Conservation (phyloP, 2,113 vertebrate genomes). For the Ochotona princeps region DNA sequence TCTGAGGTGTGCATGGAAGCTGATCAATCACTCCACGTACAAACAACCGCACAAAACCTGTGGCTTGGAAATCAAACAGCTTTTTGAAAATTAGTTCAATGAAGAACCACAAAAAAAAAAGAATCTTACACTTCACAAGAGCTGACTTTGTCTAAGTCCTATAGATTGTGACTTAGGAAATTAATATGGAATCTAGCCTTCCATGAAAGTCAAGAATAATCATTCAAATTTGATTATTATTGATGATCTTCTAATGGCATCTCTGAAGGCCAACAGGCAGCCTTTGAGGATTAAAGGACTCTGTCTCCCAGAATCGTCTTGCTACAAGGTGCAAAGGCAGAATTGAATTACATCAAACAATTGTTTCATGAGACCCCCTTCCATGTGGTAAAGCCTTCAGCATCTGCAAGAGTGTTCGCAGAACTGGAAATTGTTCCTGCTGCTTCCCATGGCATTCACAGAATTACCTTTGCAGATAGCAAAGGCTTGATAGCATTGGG, state of each 20-base stretch:
- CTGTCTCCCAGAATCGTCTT: neutral
- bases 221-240: slow-evolving; percentile 39
- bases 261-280: neutral
- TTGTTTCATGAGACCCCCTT: neutral
- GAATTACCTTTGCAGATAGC: neutral
- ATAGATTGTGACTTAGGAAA: slow-evolving; percentile 64
- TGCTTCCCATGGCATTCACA: neutral
- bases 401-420: neutral
- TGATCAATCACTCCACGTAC: slow-evolving; percentile 60
- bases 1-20: slow-evolving; percentile 45
- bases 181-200: slow-evolving; percentile 55
- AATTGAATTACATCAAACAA: neutral
- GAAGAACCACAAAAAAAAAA: slow-evolving; percentile 46
- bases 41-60: slow-evolving; percentile 60
- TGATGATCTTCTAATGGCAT: slow-evolving; percentile 17
- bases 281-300: slow-evolving; percentile 10
- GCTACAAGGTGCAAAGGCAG: neutral
- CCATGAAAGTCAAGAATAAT: slow-evolving; percentile 52
- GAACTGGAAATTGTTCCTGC: accelerated
- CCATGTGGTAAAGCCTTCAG: neutral
- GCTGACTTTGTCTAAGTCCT: slow-evolving; percentile 40
- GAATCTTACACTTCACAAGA: slow-evolving; percentile 44
- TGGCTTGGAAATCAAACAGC: slow-evolving; percentile 66
- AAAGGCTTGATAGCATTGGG: neutral
- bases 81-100: slow-evolving; percentile 73